phyloP scores from a whole-genome alignment of 2,888 invertebrate species.

The Ctenicera cuprea region DNA sequence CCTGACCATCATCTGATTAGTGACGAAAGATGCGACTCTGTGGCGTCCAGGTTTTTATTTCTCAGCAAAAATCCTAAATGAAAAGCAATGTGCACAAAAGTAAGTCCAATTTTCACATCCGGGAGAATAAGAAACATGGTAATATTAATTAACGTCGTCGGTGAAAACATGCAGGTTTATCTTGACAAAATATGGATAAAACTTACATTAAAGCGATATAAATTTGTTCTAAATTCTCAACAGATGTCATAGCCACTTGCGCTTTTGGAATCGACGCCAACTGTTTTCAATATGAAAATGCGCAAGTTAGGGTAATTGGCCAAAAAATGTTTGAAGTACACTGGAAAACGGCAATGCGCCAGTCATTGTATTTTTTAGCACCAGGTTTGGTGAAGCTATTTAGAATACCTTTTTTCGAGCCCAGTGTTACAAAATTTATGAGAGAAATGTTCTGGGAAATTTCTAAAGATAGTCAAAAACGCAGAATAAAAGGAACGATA shows the following conservation, averaged over 20 bases:
- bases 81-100: slow-evolving; percentile 73
- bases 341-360: slow-evolving; percentile 58
- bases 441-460: slow-evolving; percentile 63
- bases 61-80: slow-evolving; percentile 72
- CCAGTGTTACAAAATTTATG: slow-evolving; percentile 61
- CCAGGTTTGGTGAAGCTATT: slow-evolving; percentile 60
- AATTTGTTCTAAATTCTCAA: slow-evolving; percentile 69
- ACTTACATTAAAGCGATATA: slow-evolving; percentile 68
- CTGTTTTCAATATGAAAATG: slow-evolving; percentile 67
- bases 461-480: slow-evolving; percentile 60
- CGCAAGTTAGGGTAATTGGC: slow-evolving; percentile 68
- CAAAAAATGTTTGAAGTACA: slow-evolving; percentile 65
- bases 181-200: slow-evolving; percentile 67
- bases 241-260: slow-evolving; percentile 72
- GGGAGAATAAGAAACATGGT: slow-evolving; percentile 75
- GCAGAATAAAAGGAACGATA: slow-evolving; percentile 62
- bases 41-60: slow-evolving; percentile 69
- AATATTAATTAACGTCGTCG: slow-evolving; percentile 69
- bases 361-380: slow-evolving; percentile 61
- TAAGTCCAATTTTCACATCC: slow-evolving; percentile 74
- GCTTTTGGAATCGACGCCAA: slow-evolving; percentile 72
- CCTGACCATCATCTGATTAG: slow-evolving; percentile 70
- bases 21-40: slow-evolving; percentile 68
- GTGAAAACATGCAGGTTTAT: slow-evolving; percentile 59
- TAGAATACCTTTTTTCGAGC: slow-evolving; percentile 61